Conservation (phyloP, 2,888 invertebrate species). For the Ectemnius lituratus region DNA sequence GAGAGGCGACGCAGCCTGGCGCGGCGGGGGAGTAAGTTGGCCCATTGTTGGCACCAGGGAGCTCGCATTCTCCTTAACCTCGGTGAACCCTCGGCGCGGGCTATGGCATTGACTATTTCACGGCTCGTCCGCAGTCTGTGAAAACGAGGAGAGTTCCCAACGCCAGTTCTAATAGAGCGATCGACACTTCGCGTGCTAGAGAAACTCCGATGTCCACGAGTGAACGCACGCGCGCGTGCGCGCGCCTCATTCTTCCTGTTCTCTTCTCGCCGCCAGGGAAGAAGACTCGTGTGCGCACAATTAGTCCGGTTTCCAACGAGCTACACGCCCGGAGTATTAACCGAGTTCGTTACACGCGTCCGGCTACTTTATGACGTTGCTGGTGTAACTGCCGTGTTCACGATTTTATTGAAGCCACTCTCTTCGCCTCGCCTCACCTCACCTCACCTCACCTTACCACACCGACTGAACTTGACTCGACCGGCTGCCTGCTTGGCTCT, state of each 20-base stretch:
- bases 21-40: conserved; percentile 39
- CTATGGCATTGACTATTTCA: conserved; percentile 53
- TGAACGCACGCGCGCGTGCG: neutral
- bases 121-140: conserved; percentile 47
- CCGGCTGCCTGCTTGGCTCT: conserved; percentile 7
- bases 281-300: conserved; percentile 26
- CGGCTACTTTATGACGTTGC: conserved; percentile 48
- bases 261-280: neutral
- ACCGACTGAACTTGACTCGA: too few relatives aligned
- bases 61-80: conserved; percentile 55
- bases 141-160: conserved; percentile 13
- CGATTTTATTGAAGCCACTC: conserved; percentile 58
- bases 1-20: neutral
- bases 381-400: conserved; percentile 55
- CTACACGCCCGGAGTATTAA: conserved; percentile 25
- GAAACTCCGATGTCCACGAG: too few relatives aligned
- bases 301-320: conserved; percentile 36
- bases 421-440: conserved; percentile 19
- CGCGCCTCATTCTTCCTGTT: conserved; percentile 8
- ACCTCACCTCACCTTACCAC: neutral
- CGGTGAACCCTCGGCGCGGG: conserved; percentile 35
- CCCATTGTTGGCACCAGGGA: conserved; percentile 40
- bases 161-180: conserved; percentile 39
- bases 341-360: conserved; percentile 41
- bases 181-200: conserved; percentile 14